Percentiles rank a stretch among this genome's conserved stretches.
Evolutionary conservation across 2,888 invertebrate species (phyloP).

Genomic region (Apantesis nais): DNA sequence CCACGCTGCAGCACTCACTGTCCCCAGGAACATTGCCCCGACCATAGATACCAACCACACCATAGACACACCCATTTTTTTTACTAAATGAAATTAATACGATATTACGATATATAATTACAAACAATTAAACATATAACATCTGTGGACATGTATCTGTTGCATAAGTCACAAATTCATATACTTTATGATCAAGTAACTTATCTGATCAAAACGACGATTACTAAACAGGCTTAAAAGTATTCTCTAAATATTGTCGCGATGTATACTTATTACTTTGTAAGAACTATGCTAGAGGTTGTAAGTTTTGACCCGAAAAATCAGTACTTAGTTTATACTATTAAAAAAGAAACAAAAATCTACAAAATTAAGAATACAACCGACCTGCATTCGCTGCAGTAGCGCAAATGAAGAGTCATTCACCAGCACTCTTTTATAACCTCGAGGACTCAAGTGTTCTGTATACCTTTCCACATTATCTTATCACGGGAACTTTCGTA

Average conservation of each 20-base stretch:
- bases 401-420: slow-evolving; percentile 19
- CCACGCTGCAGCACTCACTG: slow-evolving; percentile 78
- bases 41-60: slow-evolving; percentile 14
- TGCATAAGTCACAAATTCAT: neutral
- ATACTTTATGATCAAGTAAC: neutral
- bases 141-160: neutral
- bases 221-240: no score
- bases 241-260: neutral
- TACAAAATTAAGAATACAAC: slow-evolving; percentile 3
- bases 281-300: neutral
- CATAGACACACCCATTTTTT: slow-evolving; percentile 18
- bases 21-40: neutral
- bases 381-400: slow-evolving; percentile 20
- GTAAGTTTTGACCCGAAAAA: neutral
- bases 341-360: neutral
- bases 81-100: slow-evolving; percentile 2
- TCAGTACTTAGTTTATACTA: neutral
- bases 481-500: slow-evolving; percentile 25
- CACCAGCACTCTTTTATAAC: slow-evolving; percentile 28
- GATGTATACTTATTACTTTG: neutral
- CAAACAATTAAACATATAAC: neutral
- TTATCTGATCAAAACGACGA: neutral
- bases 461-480: slow-evolving; percentile 19
- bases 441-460: slow-evolving; percentile 27
- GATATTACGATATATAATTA: neutral